Base-by-base conservation (phyloP, 1,140 invertebrate species). In the Trichonephila clavata region DNA sequence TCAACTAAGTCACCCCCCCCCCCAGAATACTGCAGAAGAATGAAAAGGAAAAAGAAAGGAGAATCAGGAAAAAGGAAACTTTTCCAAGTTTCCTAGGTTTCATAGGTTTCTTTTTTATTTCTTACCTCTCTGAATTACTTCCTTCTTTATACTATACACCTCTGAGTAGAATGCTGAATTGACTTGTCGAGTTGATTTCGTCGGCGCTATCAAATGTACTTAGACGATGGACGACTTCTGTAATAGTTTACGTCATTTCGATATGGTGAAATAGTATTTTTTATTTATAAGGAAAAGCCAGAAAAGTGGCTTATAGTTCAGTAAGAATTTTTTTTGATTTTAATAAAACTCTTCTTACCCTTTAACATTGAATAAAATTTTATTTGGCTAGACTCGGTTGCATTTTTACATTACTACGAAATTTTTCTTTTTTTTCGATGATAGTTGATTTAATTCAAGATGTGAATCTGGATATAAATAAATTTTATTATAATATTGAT, bases 121-220 rank as follows among this genome's bases (percentile, higher is more conserved):
- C 18, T 21, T n/a, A 13, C 50, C 50, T 83, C 21, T 50, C 20
- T 18, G 27, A 59, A n/a, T 83, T 83, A 20, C 43, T 59, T 83
- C n/a, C 50, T n/a, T 57, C 50, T 21, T 83, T 83, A 21, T 8
- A 8, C 10, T 43, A 20, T 50, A 24, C 8, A 18, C 20, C 39
- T 57, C 43, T 21, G 50, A 59, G 43, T 13, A 83, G 81, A 83
- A 83, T 83, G 81, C 43, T 83, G 50, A 83, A 83, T 83, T 83
- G 50, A 24, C 43, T 57, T 57, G 43, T 83, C 81, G 81, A 50
- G 50, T 83, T 50, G 81, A 83, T 83, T 83, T 27, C 18, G 21
- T 20, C 50, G 50, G 50, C 50, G 21, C 50, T 24, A 57, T 83
- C 81, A 83, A 57, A 57, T 50, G 24, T 57, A 16, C 43, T 57